A percentile compares a stretch with the other conserved stretches of the same genome.
These are phyloP conservation scores for Ormia ochracea DNA, from an alignment of 2,888 invertebrate species.

Conservation along the genomic window DNA sequence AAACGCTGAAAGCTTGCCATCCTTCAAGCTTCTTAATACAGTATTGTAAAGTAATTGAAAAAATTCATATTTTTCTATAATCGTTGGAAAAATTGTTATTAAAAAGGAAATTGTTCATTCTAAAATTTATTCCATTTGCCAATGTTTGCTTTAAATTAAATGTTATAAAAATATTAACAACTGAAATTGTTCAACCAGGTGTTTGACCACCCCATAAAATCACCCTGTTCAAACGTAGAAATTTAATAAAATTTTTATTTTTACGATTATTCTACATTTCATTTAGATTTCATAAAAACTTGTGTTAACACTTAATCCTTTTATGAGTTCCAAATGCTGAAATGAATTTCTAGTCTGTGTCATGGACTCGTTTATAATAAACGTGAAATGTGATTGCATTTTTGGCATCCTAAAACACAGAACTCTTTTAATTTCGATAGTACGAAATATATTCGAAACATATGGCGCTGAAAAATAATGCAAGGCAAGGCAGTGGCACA, in stretches of 20 bases:
- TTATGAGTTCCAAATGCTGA: conserved; percentile 27
- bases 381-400: background rate
- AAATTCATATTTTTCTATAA: too few species aligned
- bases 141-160: conserved; percentile 6
- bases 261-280: conserved; percentile 19
- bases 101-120: background rate
- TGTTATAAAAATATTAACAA: conserved; percentile 18
- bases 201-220: background rate
- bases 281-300: conserved; percentile 26
- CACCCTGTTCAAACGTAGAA: background rate
- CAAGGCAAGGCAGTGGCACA: background rate
- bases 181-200: background rate
- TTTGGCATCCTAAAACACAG: conserved; percentile 9
- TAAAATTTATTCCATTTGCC: background rate
- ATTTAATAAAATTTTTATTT: background rate
- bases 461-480: conserved; percentile 30
- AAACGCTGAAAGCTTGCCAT: too few species aligned
- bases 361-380: background rate
- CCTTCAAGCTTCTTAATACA: too few species aligned
- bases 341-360: conserved; percentile 17
- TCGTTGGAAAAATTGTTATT: background rate
- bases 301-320: conserved; percentile 45
- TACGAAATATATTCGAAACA: conserved; percentile 16
- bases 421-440: background rate
- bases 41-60: too few species aligned